Percentiles rank a stretch among this genome's conserved stretches.
Evolutionary conservation across 1,140 invertebrate genomes (phyloP).

Genomic region (Colletes gigas): DNA sequence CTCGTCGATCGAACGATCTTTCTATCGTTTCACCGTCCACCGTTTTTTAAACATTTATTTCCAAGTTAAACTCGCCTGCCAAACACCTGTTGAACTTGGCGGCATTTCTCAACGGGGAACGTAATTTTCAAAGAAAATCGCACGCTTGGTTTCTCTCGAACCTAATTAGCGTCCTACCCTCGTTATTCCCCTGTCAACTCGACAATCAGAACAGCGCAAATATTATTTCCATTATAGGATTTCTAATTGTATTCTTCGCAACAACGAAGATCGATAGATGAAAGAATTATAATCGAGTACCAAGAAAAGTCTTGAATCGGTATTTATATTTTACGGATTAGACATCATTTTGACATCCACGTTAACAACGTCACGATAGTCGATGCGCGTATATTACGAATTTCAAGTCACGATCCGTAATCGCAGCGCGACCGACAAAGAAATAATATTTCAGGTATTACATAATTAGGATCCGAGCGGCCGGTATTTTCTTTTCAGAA

Average conservation of each 20-base stretch:
- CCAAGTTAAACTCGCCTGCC: background rate
- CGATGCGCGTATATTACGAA: background rate
- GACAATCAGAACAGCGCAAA: background rate
- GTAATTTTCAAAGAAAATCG: background rate
- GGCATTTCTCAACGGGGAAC: background rate
- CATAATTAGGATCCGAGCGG: slow-evolving; percentile 1
- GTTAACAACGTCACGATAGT: too few species aligned
- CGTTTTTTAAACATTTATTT: background rate
- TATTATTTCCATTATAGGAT: slow-evolving; percentile 3
- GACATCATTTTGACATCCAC: too few species aligned
- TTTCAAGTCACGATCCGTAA: background rate
- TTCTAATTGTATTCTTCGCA: background rate
- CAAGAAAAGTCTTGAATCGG: too few species aligned
- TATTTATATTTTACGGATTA: too few species aligned
- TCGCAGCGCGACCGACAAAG: background rate
- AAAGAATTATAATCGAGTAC: too few species aligned
- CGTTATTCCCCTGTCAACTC: background rate
- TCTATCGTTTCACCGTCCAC: background rate
- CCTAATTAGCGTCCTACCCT: background rate
- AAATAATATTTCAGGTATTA: background rate
- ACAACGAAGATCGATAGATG: too few species aligned
- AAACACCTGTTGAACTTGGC: slow-evolving; percentile 20
- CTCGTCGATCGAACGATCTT: background rate
- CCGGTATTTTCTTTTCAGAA: background rate
- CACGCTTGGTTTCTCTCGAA: too few species aligned